Evolutionary conservation across 2,797 vertebrate genomes (phyloP).

Genomic region (Tenualosa thibaudeaui): DNA sequence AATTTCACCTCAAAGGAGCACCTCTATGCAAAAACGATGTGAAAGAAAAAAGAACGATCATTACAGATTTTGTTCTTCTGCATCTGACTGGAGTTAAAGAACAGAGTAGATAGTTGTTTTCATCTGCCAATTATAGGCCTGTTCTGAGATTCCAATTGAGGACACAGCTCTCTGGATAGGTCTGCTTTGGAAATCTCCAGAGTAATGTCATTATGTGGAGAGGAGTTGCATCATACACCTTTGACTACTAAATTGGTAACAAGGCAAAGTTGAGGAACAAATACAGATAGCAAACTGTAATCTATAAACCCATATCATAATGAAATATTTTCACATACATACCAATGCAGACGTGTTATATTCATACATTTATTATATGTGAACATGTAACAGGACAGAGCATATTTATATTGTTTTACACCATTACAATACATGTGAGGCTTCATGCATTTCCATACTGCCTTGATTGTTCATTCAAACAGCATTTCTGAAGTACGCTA

Average conservation of each 20-base stretch:
- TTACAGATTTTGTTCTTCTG: not conserved
- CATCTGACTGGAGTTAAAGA: not conserved
- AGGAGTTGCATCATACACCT: too few species aligned
- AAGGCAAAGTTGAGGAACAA: not conserved
- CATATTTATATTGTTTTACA: not conserved
- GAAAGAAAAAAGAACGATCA: not conserved
- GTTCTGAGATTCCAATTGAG: too few species aligned
- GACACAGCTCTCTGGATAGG: too few species aligned
- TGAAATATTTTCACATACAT: not conserved
- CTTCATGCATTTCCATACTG: not conserved
- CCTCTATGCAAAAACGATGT: not conserved
- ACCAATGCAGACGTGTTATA: not conserved
- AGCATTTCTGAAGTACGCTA: not conserved
- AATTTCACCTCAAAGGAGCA: not conserved
- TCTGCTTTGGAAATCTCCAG: too few species aligned
- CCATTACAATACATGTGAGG: not conserved
- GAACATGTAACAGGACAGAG: not conserved
- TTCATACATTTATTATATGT: not conserved
- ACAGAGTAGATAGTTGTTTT: not conserved
- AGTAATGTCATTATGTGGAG: too few species aligned
- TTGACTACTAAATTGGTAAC: not conserved
- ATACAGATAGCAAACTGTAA: not conserved
- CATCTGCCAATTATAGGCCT: not conserved
- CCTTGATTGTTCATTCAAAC: not conserved
- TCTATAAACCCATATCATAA: not conserved